These are phyloP conservation scores for Osedax frankpressi DNA, from an alignment of 2,888 invertebrate species.

Conservation along the genomic window DNA sequence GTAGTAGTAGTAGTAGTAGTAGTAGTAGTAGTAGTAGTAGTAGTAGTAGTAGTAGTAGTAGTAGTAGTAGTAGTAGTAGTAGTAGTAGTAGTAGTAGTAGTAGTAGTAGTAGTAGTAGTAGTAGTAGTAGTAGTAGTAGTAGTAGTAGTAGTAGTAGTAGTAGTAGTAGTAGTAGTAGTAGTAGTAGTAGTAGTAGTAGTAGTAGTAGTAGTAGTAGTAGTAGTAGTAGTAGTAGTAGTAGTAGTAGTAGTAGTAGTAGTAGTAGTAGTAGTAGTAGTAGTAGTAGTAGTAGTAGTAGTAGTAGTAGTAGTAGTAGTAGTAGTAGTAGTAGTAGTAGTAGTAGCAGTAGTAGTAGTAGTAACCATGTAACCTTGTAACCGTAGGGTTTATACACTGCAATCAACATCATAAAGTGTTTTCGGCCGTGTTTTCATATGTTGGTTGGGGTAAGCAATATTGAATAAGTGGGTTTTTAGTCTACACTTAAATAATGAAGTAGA, in stretches of 20 bases:
- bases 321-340: constrained; percentile 5
- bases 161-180: constrained; percentile 2
- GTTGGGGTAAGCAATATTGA: too few relatives aligned
- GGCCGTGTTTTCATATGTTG: too few relatives aligned
- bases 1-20: constrained; percentile 22
- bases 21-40: constrained; percentile 23
- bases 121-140: constrained; percentile 5
- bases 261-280: constrained; percentile 3
- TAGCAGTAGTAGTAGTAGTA: constrained; percentile 13
- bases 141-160: constrained; percentile 1
- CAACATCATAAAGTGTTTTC: too few relatives aligned
- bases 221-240: constrained; percentile 4
- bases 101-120: not conserved
- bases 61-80: constrained; percentile 19
- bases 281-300: constrained; percentile 4
- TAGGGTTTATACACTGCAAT: too few relatives aligned
- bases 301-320: not conserved
- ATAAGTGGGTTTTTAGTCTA: too few relatives aligned
- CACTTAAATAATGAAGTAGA: too few relatives aligned
- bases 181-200: constrained; percentile 2
- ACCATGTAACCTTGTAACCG: too few relatives aligned
- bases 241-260: not conserved
- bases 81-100: not conserved
- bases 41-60: constrained; percentile 22
- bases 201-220: not conserved